These are phyloP conservation scores for Torymus texanus DNA, from an alignment of 2,888 invertebrate genomes.

Conservation along the genomic window DNA sequence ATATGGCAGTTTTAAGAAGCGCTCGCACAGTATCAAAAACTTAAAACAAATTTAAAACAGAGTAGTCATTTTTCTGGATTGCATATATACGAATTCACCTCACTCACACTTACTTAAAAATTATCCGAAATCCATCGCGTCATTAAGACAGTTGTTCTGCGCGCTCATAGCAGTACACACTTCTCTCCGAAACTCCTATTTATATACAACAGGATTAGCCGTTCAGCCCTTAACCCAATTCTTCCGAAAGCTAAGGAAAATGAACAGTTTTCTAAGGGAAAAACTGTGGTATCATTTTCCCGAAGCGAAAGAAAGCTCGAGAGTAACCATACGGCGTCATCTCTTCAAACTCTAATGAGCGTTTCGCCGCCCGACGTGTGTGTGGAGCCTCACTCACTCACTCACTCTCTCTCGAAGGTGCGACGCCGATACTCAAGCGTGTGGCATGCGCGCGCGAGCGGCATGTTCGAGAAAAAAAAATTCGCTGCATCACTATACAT, in stretches of 20 bases:
- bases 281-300: slow-evolving; percentile 49
- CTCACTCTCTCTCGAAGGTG: background rate
- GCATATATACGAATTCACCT: background rate
- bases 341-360: slow-evolving; percentile 44
- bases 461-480: slow-evolving; percentile 40
- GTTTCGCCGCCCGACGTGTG: too few species aligned
- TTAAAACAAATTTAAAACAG: background rate
- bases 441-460: too few species aligned
- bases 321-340: slow-evolving; percentile 29
- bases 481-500: slow-evolving; percentile 51
- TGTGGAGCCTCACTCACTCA: too few species aligned
- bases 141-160: background rate
- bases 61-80: background rate
- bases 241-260: background rate
- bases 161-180: too few species aligned
- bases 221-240: background rate
- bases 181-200: background rate
- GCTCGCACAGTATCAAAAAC: too few species aligned
- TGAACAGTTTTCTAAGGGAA: slow-evolving; percentile 11
- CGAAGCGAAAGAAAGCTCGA: slow-evolving; percentile 18
- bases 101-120: background rate
- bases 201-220: slow-evolving; percentile 8
- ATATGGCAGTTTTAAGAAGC: background rate
- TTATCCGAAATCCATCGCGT: background rate
- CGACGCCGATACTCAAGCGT: background rate